Evolutionary conservation across 2,888 invertebrate genomes (phyloP), one percentile per base, ranked within the genome.

Genomic region (Clostera curtula): DNA sequence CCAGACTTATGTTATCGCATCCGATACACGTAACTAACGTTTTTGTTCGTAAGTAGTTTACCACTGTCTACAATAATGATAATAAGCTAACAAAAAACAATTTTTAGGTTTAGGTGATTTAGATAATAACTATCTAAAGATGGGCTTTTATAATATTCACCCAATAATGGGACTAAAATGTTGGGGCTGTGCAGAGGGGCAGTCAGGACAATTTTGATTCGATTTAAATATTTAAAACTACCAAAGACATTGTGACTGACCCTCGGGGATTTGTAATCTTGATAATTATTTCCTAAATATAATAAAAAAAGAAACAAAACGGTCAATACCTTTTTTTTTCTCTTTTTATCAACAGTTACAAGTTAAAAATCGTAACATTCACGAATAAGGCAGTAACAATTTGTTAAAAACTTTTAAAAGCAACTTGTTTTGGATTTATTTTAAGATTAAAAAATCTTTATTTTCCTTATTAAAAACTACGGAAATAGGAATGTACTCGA

Each of bases 371-470:
- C n/a, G 53, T 53, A 54, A 53, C 46, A 43, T 51, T 39, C 51
- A 60, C 44, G 55, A 56, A 55, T 66, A 67, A 66, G 65, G 65
- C 67, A 67, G 65, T 64, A 61, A n/a, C n/a, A n/a, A 47, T 49
- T 47, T 44, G 17, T 23, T 18, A 13, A 22, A n/a, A 13, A 10
- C 11, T 10, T 46, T 49, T 49, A 52, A 58, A 49, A 39, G 32
- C 41, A 49, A 37, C 41, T 40, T 24, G 34, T 42, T 41, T 41
- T 48, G 32, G 43, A 35, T 38, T 40, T 43, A 36, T 28, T 37
- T 31, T 32, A 27, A 31, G 22, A 27, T 31, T 37, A 40, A 42
- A 25, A 40, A 45, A 42, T 44, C 36, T 40, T 35, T 36, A 43
- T 36, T 36, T 32, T 37, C 29, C 41, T 42, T 43, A 48, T 44